Percentiles rank a stretch among this genome's conserved stretches.
These are phyloP conservation scores for Tinea pellionella DNA, from an alignment of 2,888 invertebrate species.

Conservation along the genomic window DNA sequence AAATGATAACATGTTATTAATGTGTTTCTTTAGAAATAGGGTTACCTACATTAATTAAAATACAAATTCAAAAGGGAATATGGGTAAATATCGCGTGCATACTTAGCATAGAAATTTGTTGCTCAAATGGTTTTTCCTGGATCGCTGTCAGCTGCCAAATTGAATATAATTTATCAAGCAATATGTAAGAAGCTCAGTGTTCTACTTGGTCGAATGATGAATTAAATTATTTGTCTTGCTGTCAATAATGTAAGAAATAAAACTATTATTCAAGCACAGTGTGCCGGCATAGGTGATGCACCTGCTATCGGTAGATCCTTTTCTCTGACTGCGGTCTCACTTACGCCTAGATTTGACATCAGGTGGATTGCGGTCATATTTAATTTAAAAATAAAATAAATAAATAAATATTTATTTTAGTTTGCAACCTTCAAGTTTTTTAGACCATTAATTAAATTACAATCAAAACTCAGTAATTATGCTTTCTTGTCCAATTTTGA, in stretches of 20 bases:
- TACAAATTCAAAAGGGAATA: background rate
- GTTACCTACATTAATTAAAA: background rate
- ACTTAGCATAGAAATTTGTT: conserved; percentile 45
- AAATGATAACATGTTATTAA: too few species aligned
- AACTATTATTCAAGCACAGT: too few species aligned
- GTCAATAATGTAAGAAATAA: too few species aligned
- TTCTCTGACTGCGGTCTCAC: too few species aligned
- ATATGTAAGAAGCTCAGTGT: conserved; percentile 43
- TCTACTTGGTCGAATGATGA: too few species aligned
- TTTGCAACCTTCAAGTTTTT: background rate
- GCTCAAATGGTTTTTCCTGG: conserved; percentile 55
- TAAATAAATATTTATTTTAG: background rate
- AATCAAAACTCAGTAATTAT: background rate
- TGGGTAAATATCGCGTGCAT: conserved; percentile 7
- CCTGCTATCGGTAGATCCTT: too few species aligned
- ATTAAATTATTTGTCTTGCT: too few species aligned
- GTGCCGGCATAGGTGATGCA: too few species aligned
- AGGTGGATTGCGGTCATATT: too few species aligned
- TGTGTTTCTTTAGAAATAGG: background rate
- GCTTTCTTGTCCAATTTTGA: background rate
- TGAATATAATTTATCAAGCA: conserved; percentile 63
- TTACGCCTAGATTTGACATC: too few species aligned
- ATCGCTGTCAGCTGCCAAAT: conserved; percentile 56
- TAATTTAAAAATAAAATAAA: too few species aligned
- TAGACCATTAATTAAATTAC: conserved; percentile 1